Evolutionary conservation across 2,888 invertebrate species (phyloP), one percentile per base, ranked within the genome.

Genomic region (Sarcophaga rosellei): DNA sequence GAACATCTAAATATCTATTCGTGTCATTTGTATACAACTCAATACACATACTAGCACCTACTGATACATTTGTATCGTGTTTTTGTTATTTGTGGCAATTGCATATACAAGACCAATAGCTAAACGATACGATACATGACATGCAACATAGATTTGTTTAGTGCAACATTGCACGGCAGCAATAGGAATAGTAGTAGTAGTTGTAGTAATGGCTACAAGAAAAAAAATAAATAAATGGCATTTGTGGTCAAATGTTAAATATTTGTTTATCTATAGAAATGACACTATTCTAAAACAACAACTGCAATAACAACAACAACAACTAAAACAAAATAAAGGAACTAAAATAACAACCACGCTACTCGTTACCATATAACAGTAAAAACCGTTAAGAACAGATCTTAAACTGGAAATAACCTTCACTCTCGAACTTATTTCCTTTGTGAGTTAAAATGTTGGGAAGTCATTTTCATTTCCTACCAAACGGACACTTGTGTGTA

Each of bases 201-300:
- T 53, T 4, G 53, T 53, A 15, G 17, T 53, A 17, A 17, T 4
- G 5, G 1, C 12, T 17, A 4, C 17, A 53, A 4, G 10, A 12
- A 53, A 15, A 3, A 47, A 11, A 47, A n/a, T n/a, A n/a, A 15
- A 53, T 53, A 17, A 79, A 70, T 80, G 25, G 35, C 76, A 79
- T 82, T 85, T 82, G 85, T 83, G 86, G 85, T 80, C 82, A 73
- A 73, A 83, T 76, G 76, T 76, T 80, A 86, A 86, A 86, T 83
- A 86, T 83, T 83, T 80, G 62, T 77, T 82, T 86, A 73, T 83
- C 80, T 80, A 20, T 59, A 25, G 11, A 47, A 72, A 65, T 73
- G 45, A 62, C 74, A 80, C 66, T 47, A 47, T 75, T 61, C 68
- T 23, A 17, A 79, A 65, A 53, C 44, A 65, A 15, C 1, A 63